Evolutionary conservation across 2,888 invertebrate genomes (phyloP).

Genomic region (Bombyx huttoni): DNA sequence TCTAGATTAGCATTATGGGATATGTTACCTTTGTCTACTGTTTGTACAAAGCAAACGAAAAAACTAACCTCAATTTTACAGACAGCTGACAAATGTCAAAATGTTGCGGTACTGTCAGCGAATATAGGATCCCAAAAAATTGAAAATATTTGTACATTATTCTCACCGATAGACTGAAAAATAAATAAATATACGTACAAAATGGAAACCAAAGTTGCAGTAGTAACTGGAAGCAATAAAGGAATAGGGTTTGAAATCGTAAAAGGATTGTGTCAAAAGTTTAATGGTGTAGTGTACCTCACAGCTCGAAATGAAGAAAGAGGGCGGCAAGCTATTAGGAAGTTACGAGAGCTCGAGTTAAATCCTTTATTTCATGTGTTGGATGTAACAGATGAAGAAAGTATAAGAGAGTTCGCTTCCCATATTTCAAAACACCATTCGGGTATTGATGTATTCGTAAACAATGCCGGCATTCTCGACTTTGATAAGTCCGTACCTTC

Average conservation of each 20-base stretch:
- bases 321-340: conserved; percentile 74
- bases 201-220: conserved; percentile 68
- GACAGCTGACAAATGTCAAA: not conserved
- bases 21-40: no score
- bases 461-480: conserved; percentile 84
- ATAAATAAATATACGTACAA: conserved; percentile 39
- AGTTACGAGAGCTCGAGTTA: conserved; percentile 71
- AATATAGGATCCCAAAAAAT: not conserved
- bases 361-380: conserved; percentile 77
- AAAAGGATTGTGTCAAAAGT: conserved; percentile 75
- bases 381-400: conserved; percentile 76
- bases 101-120: not conserved
- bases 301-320: conserved; percentile 77
- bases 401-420: conserved; percentile 72
- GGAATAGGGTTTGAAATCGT: conserved; percentile 65
- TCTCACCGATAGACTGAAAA: not conserved
- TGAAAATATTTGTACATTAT: not conserved
- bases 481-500: conserved; percentile 76
- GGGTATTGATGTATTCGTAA: conserved; percentile 81
- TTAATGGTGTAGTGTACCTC: conserved; percentile 79
- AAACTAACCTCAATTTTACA: not conserved
- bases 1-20: no score
- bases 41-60: no score
- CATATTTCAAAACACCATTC: conserved; percentile 74
- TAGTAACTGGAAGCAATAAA: conserved; percentile 61